phyloP scores from a whole-genome alignment of 2,797 vertebrate genomes.

The Hozukius guyotensis region DNA sequence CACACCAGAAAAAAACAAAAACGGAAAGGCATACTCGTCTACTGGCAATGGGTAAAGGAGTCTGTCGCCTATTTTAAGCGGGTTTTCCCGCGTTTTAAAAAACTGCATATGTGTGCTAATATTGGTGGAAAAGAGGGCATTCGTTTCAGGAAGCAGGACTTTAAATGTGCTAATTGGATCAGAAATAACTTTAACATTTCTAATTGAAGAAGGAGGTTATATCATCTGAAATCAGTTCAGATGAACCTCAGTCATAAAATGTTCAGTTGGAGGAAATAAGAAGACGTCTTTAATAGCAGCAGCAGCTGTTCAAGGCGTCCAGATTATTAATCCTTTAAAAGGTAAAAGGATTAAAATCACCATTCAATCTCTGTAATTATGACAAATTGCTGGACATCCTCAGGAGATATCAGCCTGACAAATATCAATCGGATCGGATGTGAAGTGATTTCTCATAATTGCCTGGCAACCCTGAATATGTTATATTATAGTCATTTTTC shows the following conservation, averaged over 20 bases:
- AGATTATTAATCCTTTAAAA: neutral
- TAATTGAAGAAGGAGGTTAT: neutral
- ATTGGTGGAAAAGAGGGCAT: too few species aligned
- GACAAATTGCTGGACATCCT: neutral
- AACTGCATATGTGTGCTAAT: too few species aligned
- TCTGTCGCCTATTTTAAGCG: too few species aligned
- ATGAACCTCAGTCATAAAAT: neutral
- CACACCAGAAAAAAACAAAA: too few species aligned
- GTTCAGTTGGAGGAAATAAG: neutral
- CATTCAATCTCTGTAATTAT: neutral
- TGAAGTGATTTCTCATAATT: constrained; percentile 16
- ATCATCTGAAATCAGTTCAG: neutral
- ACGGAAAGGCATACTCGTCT: too few species aligned
- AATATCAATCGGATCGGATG: neutral
- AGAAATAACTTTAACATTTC: neutral
- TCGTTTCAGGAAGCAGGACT: neutral
- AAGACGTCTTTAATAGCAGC: neutral
- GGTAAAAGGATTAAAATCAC: neutral
- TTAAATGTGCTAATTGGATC: neutral
- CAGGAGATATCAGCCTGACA: neutral
- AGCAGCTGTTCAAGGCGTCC: neutral
- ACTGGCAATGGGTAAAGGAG: too few species aligned
- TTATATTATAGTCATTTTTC: neutral
- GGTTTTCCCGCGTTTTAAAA: too few species aligned
- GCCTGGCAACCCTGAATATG: neutral